A percentile compares a stretch with the other conserved stretches of the same genome.
phyloP scores from a whole-genome alignment of 2,888 invertebrate species.

The Folsomia candida region DNA sequence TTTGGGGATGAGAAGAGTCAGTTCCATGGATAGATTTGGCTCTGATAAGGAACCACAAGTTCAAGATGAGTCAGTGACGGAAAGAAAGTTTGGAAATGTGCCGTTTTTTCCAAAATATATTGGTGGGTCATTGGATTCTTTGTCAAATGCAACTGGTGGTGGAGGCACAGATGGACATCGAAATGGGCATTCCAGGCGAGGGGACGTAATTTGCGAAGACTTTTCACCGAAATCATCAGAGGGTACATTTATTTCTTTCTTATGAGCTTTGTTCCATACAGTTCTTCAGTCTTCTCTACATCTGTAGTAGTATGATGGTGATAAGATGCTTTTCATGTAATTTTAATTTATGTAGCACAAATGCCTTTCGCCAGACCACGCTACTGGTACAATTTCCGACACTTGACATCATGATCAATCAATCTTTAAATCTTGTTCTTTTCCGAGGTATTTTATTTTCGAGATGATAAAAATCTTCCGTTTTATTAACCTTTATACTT shows the following conservation, averaged over 20 bases:
- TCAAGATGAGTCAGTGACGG: background rate
- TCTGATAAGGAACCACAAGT: background rate
- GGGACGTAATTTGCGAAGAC: constrained; percentile 31
- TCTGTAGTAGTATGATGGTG: too few relatives aligned
- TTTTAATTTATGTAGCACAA: constrained; percentile 3
- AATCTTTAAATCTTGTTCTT: background rate
- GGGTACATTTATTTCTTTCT: constrained; percentile 35
- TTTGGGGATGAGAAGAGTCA: constrained; percentile 35
- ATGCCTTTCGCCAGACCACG: constrained; percentile 35
- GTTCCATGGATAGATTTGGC: constrained; percentile 42
- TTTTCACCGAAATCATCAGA: constrained; percentile 48
- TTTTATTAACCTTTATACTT: background rate
- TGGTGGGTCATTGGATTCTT: constrained; percentile 62
- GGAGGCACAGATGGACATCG: constrained; percentile 30
- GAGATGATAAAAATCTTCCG: background rate
- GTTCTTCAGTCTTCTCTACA: background rate
- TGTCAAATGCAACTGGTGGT: constrained; percentile 56
- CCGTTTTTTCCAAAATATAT: constrained; percentile 53
- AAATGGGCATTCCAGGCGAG: constrained; percentile 27
- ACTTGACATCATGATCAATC: constrained; percentile 46
- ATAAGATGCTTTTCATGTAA: background rate
- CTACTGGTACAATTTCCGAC: constrained; percentile 47
- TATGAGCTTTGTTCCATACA: background rate
- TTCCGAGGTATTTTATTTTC: background rate
- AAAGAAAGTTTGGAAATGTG: constrained; percentile 7